Evolutionary conservation across 2,888 invertebrate genomes (phyloP), one percentile per base, ranked within the genome.

Genomic region (Drosophila histrio): DNA sequence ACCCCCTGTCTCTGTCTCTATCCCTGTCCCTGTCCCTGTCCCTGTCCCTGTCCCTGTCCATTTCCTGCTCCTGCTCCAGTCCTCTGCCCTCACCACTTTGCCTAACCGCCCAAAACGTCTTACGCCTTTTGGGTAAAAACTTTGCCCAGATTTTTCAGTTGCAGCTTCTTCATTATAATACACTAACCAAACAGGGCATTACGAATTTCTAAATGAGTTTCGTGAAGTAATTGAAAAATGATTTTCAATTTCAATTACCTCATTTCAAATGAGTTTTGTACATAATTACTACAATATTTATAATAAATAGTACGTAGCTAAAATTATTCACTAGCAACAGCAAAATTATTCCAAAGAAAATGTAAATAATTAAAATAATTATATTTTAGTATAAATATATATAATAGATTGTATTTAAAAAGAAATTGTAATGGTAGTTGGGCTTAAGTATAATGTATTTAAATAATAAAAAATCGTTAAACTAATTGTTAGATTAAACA

Each of bases 91-190:
- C 28, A 9, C 15, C 13, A 0, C 6, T 9, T 13, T 15, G 17
- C 3, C 19, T 26, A 38, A 26, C 26, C 21, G 21, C 13, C 17
- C 26, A 28, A 36, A 64, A 67, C 75, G 75, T 72, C 79, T 82
- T 82, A 80, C 82, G 86, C 85, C 79, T 85, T 85, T 85, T 72
- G 75, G 68, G 62, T 66, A 67, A 56, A 79, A 79, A 85, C 54
- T 79, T 82, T 59, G 47, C 36, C 79, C 79, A 69, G 86, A 85
- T 80, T 82, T 80, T 84, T 70, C 70, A 81, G 70, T 62, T 67
- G 62, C 67, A 72, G 67, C 77, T 72, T 74, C 77, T 72, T 77
- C 74, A 77, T 74, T 77, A 77, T 49, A 6, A 62, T 77, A 76
- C 77, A 28, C 73, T 73, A 19, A 43, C 44, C 24, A 2, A 7